phyloP scores from a whole-genome alignment of 2,797 vertebrate genomes.

The Chiroxiphia lanceolata region DNA sequence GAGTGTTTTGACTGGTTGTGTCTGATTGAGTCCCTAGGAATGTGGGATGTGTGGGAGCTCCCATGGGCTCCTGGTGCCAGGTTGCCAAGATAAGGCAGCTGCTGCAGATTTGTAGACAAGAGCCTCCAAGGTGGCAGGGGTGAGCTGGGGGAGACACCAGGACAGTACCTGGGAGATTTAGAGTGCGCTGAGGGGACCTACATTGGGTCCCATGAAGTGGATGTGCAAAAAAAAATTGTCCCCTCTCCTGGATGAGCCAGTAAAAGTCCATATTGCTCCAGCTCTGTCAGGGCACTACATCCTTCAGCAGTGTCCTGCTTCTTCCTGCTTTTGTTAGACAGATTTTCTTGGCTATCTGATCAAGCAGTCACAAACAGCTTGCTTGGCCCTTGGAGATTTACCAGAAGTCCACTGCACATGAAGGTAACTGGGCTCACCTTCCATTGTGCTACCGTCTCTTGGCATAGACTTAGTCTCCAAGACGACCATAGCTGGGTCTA shows the following conservation, averaged over 20 bases:
- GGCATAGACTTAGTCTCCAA: not conserved
- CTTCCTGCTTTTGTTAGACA: not conserved
- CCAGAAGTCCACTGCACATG: not conserved
- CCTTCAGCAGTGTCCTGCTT: not conserved
- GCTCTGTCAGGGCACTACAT: not conserved
- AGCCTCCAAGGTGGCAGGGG: not conserved
- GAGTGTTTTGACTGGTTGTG: constrained; percentile 14
- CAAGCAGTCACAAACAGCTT: not conserved
- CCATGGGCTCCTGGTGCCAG: not conserved
- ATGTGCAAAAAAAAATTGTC: not conserved
- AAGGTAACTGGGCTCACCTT: not conserved
- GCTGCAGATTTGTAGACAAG: not conserved
- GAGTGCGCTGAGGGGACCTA: rapidly evolving
- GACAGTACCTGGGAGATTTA: not conserved
- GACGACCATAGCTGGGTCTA: not conserved
- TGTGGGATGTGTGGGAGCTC: not conserved
- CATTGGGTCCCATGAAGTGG: not conserved
- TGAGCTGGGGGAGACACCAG: not conserved
- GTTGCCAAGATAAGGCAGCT: not conserved
- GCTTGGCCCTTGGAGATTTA: not conserved
- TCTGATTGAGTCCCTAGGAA: not conserved
- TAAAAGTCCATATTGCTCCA: not conserved
- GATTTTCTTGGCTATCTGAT: not conserved
- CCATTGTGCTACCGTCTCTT: not conserved
- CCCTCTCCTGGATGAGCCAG: not conserved